Evolutionary conservation across 2,113 vertebrate genomes (phyloP).

Genomic region (Deroptyus accipitrinus): DNA sequence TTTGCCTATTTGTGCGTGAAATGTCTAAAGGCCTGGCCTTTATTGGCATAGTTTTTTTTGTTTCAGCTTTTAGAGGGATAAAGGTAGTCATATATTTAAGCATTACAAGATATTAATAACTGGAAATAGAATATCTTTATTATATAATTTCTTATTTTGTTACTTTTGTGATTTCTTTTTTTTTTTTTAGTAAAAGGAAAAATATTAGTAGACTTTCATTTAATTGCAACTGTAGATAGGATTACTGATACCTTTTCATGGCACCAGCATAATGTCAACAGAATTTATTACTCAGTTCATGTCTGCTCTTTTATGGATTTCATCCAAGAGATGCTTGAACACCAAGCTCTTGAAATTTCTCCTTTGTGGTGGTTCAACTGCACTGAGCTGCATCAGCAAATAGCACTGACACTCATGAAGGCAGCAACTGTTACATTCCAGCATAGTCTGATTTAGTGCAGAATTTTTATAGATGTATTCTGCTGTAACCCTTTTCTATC

Average conservation of each 20-base stretch:
- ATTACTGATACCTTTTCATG: constrained; percentile 58
- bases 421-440: constrained; percentile 72
- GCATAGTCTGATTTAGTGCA: constrained; percentile 54
- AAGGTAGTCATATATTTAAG: background rate
- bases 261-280: constrained; percentile 30
- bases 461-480: constrained; percentile 58
- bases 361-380: constrained; percentile 64
- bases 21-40: background rate
- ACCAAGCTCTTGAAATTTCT: constrained; percentile 61
- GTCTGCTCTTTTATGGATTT: constrained; percentile 68
- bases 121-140: background rate
- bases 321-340: constrained; percentile 67
- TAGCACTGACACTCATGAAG: constrained; percentile 57
- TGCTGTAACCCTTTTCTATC: constrained; percentile 62
- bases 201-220: background rate
- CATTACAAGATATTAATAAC: background rate
- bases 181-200: constrained; percentile 22
- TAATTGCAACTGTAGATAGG: constrained; percentile 7
- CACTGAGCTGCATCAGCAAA: constrained; percentile 71
- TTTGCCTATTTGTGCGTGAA: background rate
- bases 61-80: background rate
- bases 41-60: background rate
- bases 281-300: constrained; percentile 71
- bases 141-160: background rate
- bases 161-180: background rate